These are phyloP conservation scores for Macaca mulatta DNA, from an alignment of 2,113 vertebrate genomes.

Conservation along the genomic window DNA sequence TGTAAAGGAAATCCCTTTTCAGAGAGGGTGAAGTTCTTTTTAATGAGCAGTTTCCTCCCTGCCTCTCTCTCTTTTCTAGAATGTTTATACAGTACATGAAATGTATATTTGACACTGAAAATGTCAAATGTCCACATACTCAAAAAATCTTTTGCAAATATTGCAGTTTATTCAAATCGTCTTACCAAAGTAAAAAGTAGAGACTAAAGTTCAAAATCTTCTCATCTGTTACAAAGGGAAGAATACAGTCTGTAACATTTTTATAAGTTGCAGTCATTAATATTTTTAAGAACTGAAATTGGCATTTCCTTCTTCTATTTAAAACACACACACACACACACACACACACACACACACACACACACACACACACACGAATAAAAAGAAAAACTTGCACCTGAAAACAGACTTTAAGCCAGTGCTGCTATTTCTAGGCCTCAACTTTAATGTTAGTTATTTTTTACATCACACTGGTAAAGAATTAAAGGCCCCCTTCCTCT, in stretches of 20 bases:
- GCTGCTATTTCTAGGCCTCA: neutral
- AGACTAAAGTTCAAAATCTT: conserved; percentile 19
- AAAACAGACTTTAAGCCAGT: neutral
- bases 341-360: neutral
- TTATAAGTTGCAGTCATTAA: neutral
- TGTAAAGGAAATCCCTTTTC: neutral
- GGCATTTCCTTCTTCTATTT: neutral
- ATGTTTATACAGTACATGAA: neutral
- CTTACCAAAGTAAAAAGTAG: neutral
- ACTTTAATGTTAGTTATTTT: conserved; percentile 1
- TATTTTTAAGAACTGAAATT: neutral
- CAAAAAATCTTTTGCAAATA: neutral
- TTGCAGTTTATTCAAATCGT: neutral
- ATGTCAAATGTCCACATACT: neutral
- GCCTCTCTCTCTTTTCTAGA: neutral
- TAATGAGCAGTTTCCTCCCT: neutral
- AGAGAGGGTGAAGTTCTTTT: neutral
- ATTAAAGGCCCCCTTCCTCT: neutral
- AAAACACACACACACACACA: neutral
- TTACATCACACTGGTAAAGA: neutral
- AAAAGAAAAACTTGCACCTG: neutral
- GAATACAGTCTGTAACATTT: neutral
- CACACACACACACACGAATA: neutral
- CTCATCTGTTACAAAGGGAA: neutral
- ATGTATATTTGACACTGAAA: neutral